A percentile compares a stretch with the other conserved stretches of the same genome.
These are phyloP conservation scores for Andricus curvator DNA, from an alignment of 2,888 invertebrate species.

Conservation along the genomic window DNA sequence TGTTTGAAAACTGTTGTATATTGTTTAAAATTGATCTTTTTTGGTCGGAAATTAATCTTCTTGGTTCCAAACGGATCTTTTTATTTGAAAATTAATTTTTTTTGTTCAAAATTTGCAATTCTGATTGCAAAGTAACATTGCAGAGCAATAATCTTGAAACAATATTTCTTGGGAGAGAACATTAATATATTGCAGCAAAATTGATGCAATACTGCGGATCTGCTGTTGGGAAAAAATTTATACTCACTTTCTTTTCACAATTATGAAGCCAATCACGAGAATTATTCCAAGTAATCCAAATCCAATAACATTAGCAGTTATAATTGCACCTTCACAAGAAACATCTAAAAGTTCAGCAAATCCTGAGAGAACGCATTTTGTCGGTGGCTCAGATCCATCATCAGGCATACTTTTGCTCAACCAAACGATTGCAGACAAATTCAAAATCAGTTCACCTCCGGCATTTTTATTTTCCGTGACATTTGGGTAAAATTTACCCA, in stretches of 20 bases:
- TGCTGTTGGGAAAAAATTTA: no score
- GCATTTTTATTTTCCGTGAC: constrained; percentile 78
- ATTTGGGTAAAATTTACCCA: constrained; percentile 83
- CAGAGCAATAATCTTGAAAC: no score
- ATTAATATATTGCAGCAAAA: no score
- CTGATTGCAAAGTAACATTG: no score
- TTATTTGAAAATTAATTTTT: no score
- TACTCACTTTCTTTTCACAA: constrained; percentile 82
- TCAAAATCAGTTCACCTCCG: constrained; percentile 80
- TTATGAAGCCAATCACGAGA: constrained; percentile 81
- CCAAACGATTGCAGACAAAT: constrained; percentile 83
- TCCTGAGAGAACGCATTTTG: constrained; percentile 84
- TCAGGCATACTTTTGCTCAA: constrained; percentile 82
- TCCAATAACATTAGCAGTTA: constrained; percentile 83
- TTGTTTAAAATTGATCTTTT: no score
- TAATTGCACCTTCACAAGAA: constrained; percentile 87
- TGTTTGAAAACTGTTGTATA: no score
- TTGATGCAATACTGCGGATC: no score
- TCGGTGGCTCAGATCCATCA: constrained; percentile 83
- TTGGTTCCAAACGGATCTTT: no score
- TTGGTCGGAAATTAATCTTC: no score
- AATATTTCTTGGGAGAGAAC: no score
- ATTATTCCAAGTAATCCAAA: constrained; percentile 80
- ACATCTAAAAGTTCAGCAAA: constrained; percentile 85
- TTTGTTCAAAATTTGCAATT: no score